phyloP scores from a whole-genome alignment of 2,797 vertebrate species.

The Kryptolebias ocellatus region DNA sequence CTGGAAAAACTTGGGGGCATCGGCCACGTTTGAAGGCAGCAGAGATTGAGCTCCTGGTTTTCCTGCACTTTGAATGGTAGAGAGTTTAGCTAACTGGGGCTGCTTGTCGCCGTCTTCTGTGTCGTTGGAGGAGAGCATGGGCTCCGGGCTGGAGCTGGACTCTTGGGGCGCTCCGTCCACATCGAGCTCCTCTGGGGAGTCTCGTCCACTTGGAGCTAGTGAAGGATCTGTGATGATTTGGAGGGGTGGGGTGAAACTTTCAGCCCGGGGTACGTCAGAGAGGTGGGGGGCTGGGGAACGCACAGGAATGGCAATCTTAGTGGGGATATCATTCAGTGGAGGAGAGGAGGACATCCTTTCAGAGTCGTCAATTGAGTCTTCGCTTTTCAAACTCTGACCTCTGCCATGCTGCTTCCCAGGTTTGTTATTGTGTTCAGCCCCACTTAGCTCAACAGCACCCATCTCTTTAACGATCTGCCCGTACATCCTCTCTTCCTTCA shows the following conservation, averaged over 20 bases:
- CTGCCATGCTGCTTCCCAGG: conserved; percentile 71
- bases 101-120: conserved; percentile 78
- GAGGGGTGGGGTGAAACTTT: conserved; percentile 86
- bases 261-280: conserved; percentile 81
- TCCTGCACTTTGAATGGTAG: conserved; percentile 70
- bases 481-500: conserved; percentile 98
- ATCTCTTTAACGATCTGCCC: conserved; percentile 97
- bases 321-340: conserved; percentile 66
- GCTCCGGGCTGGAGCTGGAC: conserved; percentile 87
- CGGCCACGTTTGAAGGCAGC: conserved; percentile 86
- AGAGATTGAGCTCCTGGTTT: conserved; percentile 74
- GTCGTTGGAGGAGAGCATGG: conserved; percentile 75
- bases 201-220: conserved; percentile 68
- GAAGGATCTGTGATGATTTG: conserved; percentile 88
- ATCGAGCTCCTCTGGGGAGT: conserved; percentile 91
- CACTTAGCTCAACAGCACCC: conserved; percentile 94
- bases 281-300: conserved; percentile 77
- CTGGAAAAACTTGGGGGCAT: conserved; percentile 90
- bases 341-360: conserved; percentile 86
- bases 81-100: conserved; percentile 83
- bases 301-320: conserved; percentile 69
- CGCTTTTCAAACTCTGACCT: conserved; percentile 79
- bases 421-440: conserved; percentile 67
- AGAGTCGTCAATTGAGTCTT: conserved; percentile 86
- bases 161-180: conserved; percentile 89